Percentiles rank a stretch among this genome's conserved stretches.
phyloP scores from a whole-genome alignment of 2,888 invertebrate genomes.

The Brachyptera risi region DNA sequence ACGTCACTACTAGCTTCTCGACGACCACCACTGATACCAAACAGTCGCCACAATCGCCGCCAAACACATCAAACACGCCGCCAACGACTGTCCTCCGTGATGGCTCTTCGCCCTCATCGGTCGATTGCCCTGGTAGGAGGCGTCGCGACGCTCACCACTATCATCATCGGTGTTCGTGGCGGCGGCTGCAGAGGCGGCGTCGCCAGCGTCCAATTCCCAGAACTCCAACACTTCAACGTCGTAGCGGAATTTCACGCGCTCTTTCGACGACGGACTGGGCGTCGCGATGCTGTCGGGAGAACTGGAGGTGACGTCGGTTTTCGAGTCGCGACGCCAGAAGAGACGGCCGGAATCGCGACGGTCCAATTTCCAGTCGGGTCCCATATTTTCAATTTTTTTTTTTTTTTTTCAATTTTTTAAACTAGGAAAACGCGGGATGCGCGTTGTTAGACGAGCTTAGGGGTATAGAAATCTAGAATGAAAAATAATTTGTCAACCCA shows the following conservation, averaged over 20 bases:
- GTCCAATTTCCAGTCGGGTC: conserved; percentile 44
- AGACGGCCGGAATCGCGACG: conserved; percentile 42
- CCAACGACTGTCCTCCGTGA: background rate
- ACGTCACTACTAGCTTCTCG: too few relatives aligned
- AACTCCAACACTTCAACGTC: conserved; percentile 53
- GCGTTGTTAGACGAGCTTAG: too few relatives aligned
- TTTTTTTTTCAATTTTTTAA: too few relatives aligned
- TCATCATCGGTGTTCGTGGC: background rate
- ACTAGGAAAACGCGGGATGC: too few relatives aligned
- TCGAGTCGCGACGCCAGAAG: conserved; percentile 44
- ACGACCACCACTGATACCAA: conserved; percentile 17
- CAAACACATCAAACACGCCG: background rate
- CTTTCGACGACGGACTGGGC: conserved; percentile 12
- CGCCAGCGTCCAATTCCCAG: conserved; percentile 19
- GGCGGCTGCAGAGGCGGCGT: background rate
- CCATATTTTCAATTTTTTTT: too few relatives aligned
- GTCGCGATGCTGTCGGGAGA: conserved; percentile 29
- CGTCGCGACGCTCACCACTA: background rate
- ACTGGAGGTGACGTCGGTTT: background rate
- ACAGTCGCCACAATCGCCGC: background rate
- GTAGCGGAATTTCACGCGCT: conserved; percentile 51
- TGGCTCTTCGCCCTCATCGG: conserved; percentile 12
- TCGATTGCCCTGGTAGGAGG: too few relatives aligned
- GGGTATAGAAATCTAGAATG: too few relatives aligned
- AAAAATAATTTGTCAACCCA: too few relatives aligned